Evolutionary conservation across 2,797 vertebrate genomes (phyloP).

Genomic region (Hoplostethus atlanticus): DNA sequence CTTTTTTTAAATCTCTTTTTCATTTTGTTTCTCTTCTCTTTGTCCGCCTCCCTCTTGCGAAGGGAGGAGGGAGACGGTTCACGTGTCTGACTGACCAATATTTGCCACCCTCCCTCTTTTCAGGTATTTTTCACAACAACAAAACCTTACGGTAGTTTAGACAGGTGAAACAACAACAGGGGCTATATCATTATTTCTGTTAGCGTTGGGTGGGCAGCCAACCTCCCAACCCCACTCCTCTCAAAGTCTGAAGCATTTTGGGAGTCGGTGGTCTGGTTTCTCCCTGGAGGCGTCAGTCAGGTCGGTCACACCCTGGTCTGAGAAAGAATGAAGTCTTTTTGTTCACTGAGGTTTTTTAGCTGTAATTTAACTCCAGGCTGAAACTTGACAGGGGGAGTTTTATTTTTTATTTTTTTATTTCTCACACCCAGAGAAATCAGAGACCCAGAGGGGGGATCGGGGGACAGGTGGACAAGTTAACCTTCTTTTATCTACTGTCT

Average conservation of each 20-base stretch:
- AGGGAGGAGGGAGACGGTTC: constrained; percentile 60
- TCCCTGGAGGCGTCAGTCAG: constrained; percentile 56
- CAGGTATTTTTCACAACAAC: constrained; percentile 65
- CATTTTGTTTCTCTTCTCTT: constrained; percentile 54
- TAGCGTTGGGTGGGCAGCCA: not conserved
- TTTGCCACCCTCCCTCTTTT: constrained; percentile 78
- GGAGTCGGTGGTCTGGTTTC: constrained; percentile 66
- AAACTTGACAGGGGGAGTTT: constrained; percentile 58
- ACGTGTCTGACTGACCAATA: constrained; percentile 85
- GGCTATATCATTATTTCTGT: constrained; percentile 5
- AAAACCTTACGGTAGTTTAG: constrained; percentile 43
- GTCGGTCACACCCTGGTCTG: constrained; percentile 51
- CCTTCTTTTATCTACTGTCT: constrained; percentile 72
- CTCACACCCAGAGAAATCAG: constrained; percentile 56
- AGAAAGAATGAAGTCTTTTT: constrained; percentile 43
- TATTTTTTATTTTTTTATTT: constrained; percentile 25
- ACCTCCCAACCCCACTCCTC: constrained; percentile 17
- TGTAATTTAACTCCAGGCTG: constrained; percentile 63
- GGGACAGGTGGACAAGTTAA: constrained; percentile 85
- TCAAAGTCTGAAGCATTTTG: constrained; percentile 48
- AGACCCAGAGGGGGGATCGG: constrained; percentile 67
- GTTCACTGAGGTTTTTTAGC: constrained; percentile 40
- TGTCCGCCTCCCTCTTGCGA: constrained; percentile 54
- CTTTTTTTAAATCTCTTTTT: constrained; percentile 45
- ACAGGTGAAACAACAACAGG: constrained; percentile 31